Base-by-base conservation (phyloP, 2,888 invertebrate species). In the Tuta absoluta region DNA sequence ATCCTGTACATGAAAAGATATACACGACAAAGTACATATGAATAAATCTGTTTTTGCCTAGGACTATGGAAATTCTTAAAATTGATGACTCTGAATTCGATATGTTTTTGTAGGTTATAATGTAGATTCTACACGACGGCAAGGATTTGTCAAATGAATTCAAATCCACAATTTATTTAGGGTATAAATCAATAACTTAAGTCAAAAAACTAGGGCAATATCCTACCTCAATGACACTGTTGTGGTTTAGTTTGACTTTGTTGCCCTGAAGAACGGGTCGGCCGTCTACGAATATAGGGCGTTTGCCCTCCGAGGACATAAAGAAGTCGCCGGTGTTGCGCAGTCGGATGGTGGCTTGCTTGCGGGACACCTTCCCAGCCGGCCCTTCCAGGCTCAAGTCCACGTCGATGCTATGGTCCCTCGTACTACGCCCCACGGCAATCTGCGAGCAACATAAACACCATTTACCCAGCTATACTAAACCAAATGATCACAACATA, bases 261-360 rank as follows among this genome's bases (percentile, higher is more conserved):
- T 95, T 96, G 57, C 98, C 98, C 62, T 95, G 94, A 11, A 98
- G 92, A 63, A 99, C 93, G 0, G 98, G 98, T 67, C 96, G 94
- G 1, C 98, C 98, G 84, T 99, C 98, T 5, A 99, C 96, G 84
- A 97, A 98, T 76, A 99, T 95, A 1, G 98, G 96, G 67, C 98
- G 92, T 81, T 98, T 98, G 21, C 99, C 99, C 84, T 98, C 98
- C 57, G 99, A 99, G 21, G 96, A 95, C 75, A 99, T 93, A 81
- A 97, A 97, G 85, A 99, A 99, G 81, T 99, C 98, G 0, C 98
- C 99, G 70, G 96, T 98, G 83, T 97, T 97, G 63, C 97, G 93
- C 68, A 99, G 93, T 59, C 95, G 94, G 65, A 99, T 97, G 1
- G 97, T 96, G 8, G 97, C 99, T 85, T 99, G 99, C 69, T 97